These are phyloP conservation scores for Andrena praecox DNA, from an alignment of 2,888 invertebrate species.

Conservation along the genomic window DNA sequence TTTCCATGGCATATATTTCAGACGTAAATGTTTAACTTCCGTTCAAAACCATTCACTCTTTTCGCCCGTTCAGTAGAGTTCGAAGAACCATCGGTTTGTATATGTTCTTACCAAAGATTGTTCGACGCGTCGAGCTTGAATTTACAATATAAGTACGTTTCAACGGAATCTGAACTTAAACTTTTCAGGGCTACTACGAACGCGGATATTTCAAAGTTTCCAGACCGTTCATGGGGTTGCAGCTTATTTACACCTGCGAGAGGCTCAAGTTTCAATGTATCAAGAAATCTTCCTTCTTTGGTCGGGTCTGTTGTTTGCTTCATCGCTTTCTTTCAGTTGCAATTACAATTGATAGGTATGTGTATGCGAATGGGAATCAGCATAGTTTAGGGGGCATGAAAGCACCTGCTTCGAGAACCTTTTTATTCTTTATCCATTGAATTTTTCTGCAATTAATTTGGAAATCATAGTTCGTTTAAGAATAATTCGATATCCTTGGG, in stretches of 20 bases:
- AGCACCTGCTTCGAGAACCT: not conserved
- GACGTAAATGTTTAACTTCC: not conserved
- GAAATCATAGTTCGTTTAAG: not conserved
- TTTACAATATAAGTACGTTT: not conserved
- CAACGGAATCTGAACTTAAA: not conserved
- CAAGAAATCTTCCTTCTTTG: not conserved
- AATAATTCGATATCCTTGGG: not conserved
- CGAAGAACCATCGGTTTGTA: not conserved
- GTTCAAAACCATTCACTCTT: not conserved
- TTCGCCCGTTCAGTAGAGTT: not conserved
- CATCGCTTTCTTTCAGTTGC: too few species aligned
- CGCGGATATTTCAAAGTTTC: not conserved
- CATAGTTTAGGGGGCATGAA: not conserved
- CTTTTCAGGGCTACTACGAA: constrained; percentile 5
- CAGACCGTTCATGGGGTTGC: constrained; percentile 3
- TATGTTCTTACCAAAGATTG: not conserved
- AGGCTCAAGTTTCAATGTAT: not conserved
- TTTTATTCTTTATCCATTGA: not conserved
- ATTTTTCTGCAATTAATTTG: not conserved
- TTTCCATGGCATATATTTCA: too few species aligned
- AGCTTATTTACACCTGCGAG: constrained; percentile 2
- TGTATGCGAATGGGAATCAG: not conserved
- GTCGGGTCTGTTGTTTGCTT: not conserved
- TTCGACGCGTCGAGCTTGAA: not conserved
- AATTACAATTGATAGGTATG: not conserved